These are phyloP conservation scores for Tipula lateralis DNA, from an alignment of 2,888 invertebrate genomes.

Conservation along the genomic window DNA sequence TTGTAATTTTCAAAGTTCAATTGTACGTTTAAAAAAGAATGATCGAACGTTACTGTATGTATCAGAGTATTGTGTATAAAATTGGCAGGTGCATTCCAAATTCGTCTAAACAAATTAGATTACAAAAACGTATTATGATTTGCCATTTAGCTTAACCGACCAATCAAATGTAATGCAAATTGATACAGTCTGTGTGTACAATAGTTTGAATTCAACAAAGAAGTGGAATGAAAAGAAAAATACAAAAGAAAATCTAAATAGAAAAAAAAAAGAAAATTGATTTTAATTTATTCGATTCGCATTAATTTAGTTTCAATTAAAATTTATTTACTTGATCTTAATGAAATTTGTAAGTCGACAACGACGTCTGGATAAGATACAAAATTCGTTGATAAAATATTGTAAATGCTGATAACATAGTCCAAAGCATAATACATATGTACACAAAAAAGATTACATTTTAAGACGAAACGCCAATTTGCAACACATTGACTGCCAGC, in stretches of 20 bases:
- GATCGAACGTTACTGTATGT: background rate
- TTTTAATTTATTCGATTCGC: background rate
- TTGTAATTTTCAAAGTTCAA: background rate
- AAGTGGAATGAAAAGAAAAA: background rate
- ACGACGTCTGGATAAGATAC: background rate
- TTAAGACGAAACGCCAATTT: background rate
- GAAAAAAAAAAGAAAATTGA: background rate
- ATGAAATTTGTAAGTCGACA: too few relatives aligned
- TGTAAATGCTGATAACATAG: background rate
- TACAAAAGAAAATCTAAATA: background rate
- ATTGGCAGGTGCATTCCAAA: background rate
- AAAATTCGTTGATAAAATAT: background rate
- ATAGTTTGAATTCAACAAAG: background rate
- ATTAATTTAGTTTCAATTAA: constrained; percentile 11
- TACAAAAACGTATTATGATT: background rate
- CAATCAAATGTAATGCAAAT: background rate
- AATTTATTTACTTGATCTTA: too few relatives aligned
- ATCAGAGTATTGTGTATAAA: background rate
- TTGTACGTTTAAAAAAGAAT: background rate
- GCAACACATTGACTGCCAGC: background rate
- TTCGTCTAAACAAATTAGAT: background rate
- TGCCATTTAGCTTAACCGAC: background rate
- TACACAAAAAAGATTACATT: background rate
- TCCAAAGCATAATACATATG: background rate
- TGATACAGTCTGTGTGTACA: background rate